Evolutionary conservation across 2,888 invertebrate genomes (phyloP), one percentile per base, ranked within the genome.

Genomic region (Cataglyphis cursor): DNA sequence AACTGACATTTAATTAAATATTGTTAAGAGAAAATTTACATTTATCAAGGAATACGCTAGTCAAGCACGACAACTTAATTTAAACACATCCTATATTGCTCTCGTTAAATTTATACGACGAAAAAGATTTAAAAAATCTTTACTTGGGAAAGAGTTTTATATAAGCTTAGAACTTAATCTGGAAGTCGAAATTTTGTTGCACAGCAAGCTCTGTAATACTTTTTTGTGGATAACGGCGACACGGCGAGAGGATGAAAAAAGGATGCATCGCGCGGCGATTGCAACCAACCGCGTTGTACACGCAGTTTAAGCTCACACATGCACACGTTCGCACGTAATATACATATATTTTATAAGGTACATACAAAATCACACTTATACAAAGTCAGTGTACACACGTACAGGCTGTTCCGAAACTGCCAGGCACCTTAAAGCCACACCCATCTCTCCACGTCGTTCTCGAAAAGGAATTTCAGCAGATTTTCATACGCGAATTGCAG

Each of bases 391-490:
- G 38, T 38, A 44, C 12, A 51, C 38, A 35, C 35, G 48, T 73
- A 74, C 78, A 80, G 78, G 70, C 70, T 78, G 70, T 59, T 78
- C 78, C 78, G 59, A 70, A 59, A 80, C 59, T 44, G 70, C 12
- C 66, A 28, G 66, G 31, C 48, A 35, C 10, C 54, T 75, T 48
- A 21, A n/a, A 54, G 76, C 18, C 9, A 76, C 75, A 31, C 64
- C 21, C 24, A 10, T 61, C 35, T 28, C 2, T 38, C 38, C 12
- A 21, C 51, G 51, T 68, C 9, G 0, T 44, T 15, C 10, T 66
- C 41, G 1, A n/a, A 51, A 54, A 21, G 5, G 12, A 10, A 68
- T 51, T 44, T 28, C 18, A 31, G 51, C 21, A 31, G n/a, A 41
- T 38, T 65, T 24, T 24, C 2, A 28, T 12, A 21, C 51, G 24